phyloP scores from a whole-genome alignment of 2,113 vertebrate species.

The Paradoxurus hermaphroditus region DNA sequence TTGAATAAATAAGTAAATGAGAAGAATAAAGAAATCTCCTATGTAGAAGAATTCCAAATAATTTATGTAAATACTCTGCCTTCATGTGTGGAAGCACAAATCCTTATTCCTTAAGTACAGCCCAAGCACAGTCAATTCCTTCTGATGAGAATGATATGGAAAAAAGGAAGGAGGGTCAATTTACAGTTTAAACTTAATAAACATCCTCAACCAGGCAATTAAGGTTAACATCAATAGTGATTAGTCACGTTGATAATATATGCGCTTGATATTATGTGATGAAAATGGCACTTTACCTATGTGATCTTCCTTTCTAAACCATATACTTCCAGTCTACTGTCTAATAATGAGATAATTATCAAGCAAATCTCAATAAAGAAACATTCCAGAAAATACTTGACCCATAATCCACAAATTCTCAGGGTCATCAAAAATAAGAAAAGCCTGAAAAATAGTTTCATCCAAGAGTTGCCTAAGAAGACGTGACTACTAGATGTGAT shows the following conservation, averaged over 20 bases:
- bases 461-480: not conserved
- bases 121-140: not conserved
- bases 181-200: not conserved
- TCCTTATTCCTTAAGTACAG: not conserved
- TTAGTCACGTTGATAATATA: not conserved
- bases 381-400: not conserved
- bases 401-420: not conserved
- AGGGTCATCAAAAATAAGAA: not conserved
- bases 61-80: not conserved
- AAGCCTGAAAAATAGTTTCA: not conserved
- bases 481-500: not conserved
- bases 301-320: not conserved
- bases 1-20: not conserved
- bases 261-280: not conserved
- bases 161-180: not conserved
- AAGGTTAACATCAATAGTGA: not conserved
- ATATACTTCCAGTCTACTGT: not conserved
- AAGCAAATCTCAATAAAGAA: not conserved
- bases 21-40: not conserved
- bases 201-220: not conserved
- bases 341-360: not conserved
- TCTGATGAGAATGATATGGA: not conserved
- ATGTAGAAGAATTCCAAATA: not conserved
- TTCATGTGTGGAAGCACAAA: too few species aligned
- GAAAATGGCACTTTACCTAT: not conserved